phyloP scores from a whole-genome alignment of 2,888 invertebrate genomes.

The Anthophora plumipes region DNA sequence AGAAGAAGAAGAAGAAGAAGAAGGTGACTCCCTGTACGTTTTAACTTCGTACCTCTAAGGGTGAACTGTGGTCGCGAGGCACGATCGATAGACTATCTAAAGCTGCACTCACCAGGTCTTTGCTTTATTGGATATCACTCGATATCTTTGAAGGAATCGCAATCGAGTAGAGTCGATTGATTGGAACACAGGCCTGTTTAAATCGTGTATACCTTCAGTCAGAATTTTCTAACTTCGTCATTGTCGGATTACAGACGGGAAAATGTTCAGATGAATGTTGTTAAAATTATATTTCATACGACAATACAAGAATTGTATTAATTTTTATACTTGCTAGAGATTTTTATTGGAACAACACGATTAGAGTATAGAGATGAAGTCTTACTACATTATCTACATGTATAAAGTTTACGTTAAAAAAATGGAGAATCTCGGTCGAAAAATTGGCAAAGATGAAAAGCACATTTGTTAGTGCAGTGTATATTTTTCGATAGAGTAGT shows the following conservation, averaged over 20 bases:
- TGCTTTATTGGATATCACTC: slow-evolving; percentile 63
- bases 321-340: not conserved
- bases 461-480: too few relatives aligned
- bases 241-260: not conserved
- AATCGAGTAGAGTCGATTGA: slow-evolving; percentile 42
- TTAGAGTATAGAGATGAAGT: not conserved
- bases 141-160: slow-evolving; percentile 45
- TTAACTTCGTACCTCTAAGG: slow-evolving; percentile 57
- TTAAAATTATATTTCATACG: too few relatives aligned
- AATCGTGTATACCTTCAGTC: not conserved
- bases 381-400: too few relatives aligned
- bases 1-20: not conserved
- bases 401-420: too few relatives aligned
- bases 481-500: too few relatives aligned
- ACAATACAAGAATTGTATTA: not conserved
- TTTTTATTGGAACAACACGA: not conserved
- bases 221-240: not conserved
- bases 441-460: too few relatives aligned
- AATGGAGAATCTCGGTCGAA: too few relatives aligned
- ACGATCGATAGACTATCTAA: slow-evolving; percentile 66
- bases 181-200: not conserved
- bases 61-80: slow-evolving; percentile 58
- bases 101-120: slow-evolving; percentile 63
- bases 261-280: not conserved
- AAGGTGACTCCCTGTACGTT: slow-evolving; percentile 21